phyloP scores from a whole-genome alignment of 2,888 invertebrate genomes.

The Trachelus tabidus region DNA sequence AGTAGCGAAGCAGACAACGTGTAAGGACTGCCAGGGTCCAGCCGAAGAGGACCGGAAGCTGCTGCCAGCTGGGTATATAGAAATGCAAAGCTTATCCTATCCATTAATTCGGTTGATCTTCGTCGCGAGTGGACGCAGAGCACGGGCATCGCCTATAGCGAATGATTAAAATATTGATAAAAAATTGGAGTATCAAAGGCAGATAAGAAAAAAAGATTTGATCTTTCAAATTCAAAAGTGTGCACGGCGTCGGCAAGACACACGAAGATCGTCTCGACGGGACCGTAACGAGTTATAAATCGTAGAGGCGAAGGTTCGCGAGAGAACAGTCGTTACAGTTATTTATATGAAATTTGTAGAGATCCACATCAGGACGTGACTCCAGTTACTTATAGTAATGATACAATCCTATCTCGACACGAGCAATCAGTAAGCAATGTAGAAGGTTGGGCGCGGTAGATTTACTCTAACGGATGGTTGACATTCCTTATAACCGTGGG shows the following conservation, averaged over 20 bases:
- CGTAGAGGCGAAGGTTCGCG: background rate
- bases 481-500: slow-evolving; percentile 25
- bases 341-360: slow-evolving; percentile 40
- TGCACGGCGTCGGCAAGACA: background rate
- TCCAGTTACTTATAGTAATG: slow-evolving; percentile 43
- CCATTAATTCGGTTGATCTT: background rate
- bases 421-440: slow-evolving; percentile 33
- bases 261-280: background rate
- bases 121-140: no score
- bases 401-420: slow-evolving; percentile 35
- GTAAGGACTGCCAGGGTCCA: background rate
- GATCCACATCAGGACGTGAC: slow-evolving; percentile 40
- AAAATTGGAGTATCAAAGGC: no score
- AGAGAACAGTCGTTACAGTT: slow-evolving; percentile 27
- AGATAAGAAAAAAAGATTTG: background rate
- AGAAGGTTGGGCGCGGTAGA: slow-evolving; percentile 27
- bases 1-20: background rate
- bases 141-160: no score
- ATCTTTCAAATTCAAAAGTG: background rate
- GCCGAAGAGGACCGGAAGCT: background rate
- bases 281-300: slow-evolving; percentile 14
- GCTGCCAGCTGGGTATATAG: background rate
- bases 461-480: slow-evolving; percentile 33
- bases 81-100: background rate
- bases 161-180: no score